Base-by-base conservation (phyloP, 2,888 invertebrate genomes). In the Caenorhabditis doughertyi region DNA sequence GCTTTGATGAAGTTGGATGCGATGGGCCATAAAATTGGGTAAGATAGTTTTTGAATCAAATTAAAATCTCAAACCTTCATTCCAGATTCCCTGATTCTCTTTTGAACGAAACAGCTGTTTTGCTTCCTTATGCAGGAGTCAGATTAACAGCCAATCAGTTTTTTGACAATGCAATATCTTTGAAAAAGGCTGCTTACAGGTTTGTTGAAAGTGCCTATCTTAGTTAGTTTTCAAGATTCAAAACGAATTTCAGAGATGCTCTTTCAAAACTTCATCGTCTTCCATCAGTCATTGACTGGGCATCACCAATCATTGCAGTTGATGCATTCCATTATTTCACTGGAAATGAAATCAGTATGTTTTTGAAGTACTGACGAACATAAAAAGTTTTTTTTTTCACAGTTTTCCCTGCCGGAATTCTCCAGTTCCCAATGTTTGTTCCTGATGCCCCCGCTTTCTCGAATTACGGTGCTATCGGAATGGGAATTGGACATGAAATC, bases 361-460 rank as follows among this genome's bases (percentile, higher is more conserved):
- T 25, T 25, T 39, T 21, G 27, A n/a, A 4, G 7, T 25, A 58
- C 13, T 27, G 2, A 13, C 27, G 29, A n/a, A 27, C 18, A 18
- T 21, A 1, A 23, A 2, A 42, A 32, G 32, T 7, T 4, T 4
- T 7, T 32, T 32, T 32, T 32, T n/a, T n/a, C n/a, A n/a, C 72
- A 88, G 89, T 89, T 25, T 89, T 90, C 79, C 89, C 90, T 1
- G 89, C 90, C n/a, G 88, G 88, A 35, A 88, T 90, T 21, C 83
- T 90, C 4, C 89, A 89, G 71, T 89, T 85, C 53, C 90, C 90
- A 32, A 84, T 90, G 85, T 89, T 89, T 64, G 88, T 86, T 1
- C 76, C 84, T 1, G 81, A 84, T 25, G 89, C 88, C 3, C 90
- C 90, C 0, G 39, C 82, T 0, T 89, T 84, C 62, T 85, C 89